These are phyloP conservation scores for Phymastichus coffea DNA, from an alignment of 1,140 invertebrate species.

Conservation along the genomic window DNA sequence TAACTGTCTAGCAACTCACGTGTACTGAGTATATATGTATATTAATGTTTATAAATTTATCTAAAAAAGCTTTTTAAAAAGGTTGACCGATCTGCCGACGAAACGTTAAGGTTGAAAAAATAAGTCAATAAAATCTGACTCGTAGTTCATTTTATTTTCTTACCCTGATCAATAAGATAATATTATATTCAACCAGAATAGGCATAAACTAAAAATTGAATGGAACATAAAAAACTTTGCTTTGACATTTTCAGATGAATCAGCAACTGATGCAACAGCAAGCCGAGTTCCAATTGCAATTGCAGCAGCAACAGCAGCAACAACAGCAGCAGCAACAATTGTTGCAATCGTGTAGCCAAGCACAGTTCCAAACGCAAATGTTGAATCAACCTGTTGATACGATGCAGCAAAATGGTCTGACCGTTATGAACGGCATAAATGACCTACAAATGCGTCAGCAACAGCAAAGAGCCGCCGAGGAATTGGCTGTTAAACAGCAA, in stretches of 20 bases:
- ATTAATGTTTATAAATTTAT: neutral
- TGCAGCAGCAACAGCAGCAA: constrained; percentile 45
- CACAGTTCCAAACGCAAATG: constrained; percentile 46
- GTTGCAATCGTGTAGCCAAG: constrained; percentile 42
- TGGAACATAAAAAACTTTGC: neutral
- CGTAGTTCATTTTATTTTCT: too few relatives aligned
- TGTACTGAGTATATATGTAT: too few relatives aligned
- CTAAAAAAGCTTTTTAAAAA: neutral
- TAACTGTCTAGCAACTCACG: too few relatives aligned
- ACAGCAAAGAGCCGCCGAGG: constrained; percentile 38
- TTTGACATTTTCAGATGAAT: constrained; percentile 21
- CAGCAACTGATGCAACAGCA: constrained; percentile 46
- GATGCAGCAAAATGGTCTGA: constrained; percentile 40
- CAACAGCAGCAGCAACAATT: constrained; percentile 43
- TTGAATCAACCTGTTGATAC: constrained; percentile 42
- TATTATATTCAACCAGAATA: too few relatives aligned
- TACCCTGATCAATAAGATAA: neutral
- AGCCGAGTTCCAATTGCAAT: constrained; percentile 44
- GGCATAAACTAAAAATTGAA: too few relatives aligned
- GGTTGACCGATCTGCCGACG: too few relatives aligned
- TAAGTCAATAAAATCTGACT: too few relatives aligned
- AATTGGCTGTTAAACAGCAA: constrained; percentile 49
- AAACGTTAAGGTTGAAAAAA: too few relatives aligned
- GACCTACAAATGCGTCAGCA: constrained; percentile 41
- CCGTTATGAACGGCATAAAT: constrained; percentile 42